phyloP scores from a whole-genome alignment of 2,113 vertebrate species.

The human region GRCh38 chr2:154766001-154766500 shows the following conservation, averaged over 20 bases:
- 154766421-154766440: neutral
- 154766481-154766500: neutral
- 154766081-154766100: neutral
- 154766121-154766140: neutral
- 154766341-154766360: neutral
- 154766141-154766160: neutral
- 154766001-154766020: neutral
- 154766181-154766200: neutral
- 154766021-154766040: neutral
- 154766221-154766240: neutral
- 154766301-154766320: neutral
- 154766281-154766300: neutral
- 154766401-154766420: neutral
- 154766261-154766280: neutral
- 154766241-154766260: neutral
- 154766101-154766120: slow-evolving; percentile 23
- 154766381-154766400: neutral
- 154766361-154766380: neutral
- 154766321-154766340: neutral
- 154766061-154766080: neutral
- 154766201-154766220: neutral
- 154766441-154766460: neutral
- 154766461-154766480: neutral
- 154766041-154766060: neutral
- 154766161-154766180: neutral